A percentile compares a stretch with the other conserved stretches of the same genome.
Evolutionary conservation across 2,113 vertebrate species (phyloP).

Genomic region (Nematolebias whitei): DNA sequence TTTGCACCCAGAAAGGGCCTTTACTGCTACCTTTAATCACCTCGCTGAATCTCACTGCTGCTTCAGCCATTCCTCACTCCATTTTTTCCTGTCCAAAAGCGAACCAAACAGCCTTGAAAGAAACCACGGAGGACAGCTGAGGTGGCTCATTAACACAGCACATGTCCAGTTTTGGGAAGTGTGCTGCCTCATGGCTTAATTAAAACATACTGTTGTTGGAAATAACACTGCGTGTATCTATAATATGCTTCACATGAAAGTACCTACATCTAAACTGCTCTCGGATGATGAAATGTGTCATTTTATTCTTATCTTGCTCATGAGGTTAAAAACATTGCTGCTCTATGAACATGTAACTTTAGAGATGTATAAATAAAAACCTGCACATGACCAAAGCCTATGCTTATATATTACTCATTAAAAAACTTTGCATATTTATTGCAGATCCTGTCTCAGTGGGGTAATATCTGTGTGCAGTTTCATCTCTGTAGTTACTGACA

Average conservation of each 20-base stretch:
- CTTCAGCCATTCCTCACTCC: conserved; percentile 51
- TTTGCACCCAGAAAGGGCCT: conserved; percentile 64
- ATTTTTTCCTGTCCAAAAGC: conserved; percentile 58
- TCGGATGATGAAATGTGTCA: not conserved
- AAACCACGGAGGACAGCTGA: conserved; percentile 58
- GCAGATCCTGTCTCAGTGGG: conserved; percentile 54
- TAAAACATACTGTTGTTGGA: conserved; percentile 31
- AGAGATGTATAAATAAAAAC: no score
- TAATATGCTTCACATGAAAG: not conserved
- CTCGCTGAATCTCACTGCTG: conserved; percentile 63
- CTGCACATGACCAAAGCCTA: conserved; percentile 13
- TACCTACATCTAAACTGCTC: not conserved
- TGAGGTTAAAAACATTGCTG: no score
- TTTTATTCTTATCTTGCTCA: not conserved
- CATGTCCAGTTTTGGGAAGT: conserved; percentile 43
- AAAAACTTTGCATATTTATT: conserved; percentile 24
- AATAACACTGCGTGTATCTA: not conserved
- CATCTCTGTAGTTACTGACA: conserved; percentile 45
- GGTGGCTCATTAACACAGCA: conserved; percentile 61
- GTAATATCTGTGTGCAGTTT: conserved; percentile 58
- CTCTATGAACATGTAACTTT: not conserved
- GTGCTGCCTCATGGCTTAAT: conserved; percentile 51
- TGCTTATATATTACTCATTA: conserved; percentile 14
- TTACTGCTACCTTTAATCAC: conserved; percentile 70
- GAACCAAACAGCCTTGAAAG: conserved; percentile 56